Percentiles rank a stretch among this genome's conserved stretches.
Conservation (phyloP, 2,797 vertebrate genomes). For the Ibycter americanus region DNA sequence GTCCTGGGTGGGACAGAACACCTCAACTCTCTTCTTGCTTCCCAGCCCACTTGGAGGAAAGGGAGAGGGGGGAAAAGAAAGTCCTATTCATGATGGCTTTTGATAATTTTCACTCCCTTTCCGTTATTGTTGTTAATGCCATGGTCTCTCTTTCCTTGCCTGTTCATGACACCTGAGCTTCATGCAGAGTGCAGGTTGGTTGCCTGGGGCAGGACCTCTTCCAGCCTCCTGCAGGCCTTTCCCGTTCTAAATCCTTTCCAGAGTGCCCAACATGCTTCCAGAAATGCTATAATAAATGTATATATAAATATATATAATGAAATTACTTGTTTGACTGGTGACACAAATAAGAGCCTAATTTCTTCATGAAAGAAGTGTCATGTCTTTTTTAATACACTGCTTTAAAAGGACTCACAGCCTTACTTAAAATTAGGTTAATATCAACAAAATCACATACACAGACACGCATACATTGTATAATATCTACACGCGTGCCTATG, state of each 20-base stretch:
- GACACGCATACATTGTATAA: not conserved
- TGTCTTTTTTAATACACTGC: not conserved
- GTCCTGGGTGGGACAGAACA: not conserved
- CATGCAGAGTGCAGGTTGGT: not conserved
- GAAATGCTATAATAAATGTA: not conserved
- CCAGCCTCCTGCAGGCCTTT: not conserved
- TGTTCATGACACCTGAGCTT: not conserved
- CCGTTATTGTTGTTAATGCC: not conserved
- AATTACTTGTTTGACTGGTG: not conserved
- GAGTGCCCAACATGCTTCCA: not conserved
- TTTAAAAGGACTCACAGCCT: not conserved
- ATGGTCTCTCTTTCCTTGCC: not conserved
- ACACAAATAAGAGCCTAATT: not conserved
- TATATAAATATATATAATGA: not conserved
- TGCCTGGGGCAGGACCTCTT: not conserved
- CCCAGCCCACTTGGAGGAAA: not conserved
- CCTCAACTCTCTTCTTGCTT: not conserved
- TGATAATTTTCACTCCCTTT: not conserved
- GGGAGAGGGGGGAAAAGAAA: not conserved
- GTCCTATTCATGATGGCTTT: not conserved
- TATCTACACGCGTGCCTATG: accelerated
- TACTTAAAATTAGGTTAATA: not conserved
- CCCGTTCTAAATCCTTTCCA: not conserved
- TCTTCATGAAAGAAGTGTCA: not conserved
- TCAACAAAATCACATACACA: not conserved